Base-by-base conservation (phyloP, 2,113 vertebrate species). In the Physeter macrocephalus region DNA sequence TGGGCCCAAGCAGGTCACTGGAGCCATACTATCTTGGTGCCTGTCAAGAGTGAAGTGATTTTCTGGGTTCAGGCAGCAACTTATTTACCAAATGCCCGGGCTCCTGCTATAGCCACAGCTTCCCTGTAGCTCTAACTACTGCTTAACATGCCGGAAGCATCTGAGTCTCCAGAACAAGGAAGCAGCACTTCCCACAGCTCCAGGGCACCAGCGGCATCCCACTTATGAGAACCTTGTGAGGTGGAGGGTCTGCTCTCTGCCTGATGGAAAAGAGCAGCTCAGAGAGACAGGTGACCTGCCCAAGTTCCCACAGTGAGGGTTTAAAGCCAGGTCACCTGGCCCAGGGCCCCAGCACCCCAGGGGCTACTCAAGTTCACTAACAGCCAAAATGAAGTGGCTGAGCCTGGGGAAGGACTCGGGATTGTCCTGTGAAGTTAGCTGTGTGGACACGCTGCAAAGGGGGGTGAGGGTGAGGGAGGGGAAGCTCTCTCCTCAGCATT, bases 401-500 rank as follows among this genome's bases (percentile, higher is more conserved):
- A 72, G 57, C 14, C 0, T 4, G 25, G 2, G 41, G 34, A 46
- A 9, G 21, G 72, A 39, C 61, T 82, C n/a, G 3, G 5, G 5
- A 8, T 25, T 5, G 1, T 8, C 59, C 64, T 12, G 21, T 31
- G 75, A 18, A 49, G 18, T 43, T 20, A 13, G 86, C 61, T 3
- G 23, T 17, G 54, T 39, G 67, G 39, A 31, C 25, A 5, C 15
- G 54, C 39, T n/a, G 20, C 72, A 2, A 2, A 46, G 1, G 8
- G 15, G 1, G 15, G 1, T 5, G 34, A 0, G 3, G 20, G 5
- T 1, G 15, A 8, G 4, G 34, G 66, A 11, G 61, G n/a, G 31
- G 18, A 3, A 0, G 2, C 20, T 31, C 64, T 64, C 27, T 29
- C 23, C 7, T 17, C 57, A 2, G 80, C 9, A 31, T 2, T 8